Conservation (phyloP, 2,888 invertebrate genomes). For the Temnothorax unifasciatus region DNA sequence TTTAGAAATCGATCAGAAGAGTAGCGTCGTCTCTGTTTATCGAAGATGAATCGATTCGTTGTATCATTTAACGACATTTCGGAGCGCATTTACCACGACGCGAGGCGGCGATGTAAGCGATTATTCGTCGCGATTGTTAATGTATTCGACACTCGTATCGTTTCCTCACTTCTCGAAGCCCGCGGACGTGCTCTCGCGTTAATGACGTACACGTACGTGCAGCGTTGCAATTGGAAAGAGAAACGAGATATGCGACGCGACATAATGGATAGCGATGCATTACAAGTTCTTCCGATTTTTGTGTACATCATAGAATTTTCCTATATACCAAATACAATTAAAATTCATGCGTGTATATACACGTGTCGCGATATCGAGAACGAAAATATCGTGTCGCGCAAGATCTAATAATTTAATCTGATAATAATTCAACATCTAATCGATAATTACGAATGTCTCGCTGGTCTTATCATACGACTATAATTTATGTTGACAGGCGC, state of each 20-base stretch:
- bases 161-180: conserved; percentile 37
- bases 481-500: conserved; percentile 40
- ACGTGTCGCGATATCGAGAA: not conserved
- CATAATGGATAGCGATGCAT: conserved; percentile 16
- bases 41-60: conserved; percentile 60
- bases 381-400: conserved; percentile 1
- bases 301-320: not conserved
- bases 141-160: conserved; percentile 51
- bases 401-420: conserved; percentile 22
- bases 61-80: conserved; percentile 59
- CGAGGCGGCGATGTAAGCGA: not conserved
- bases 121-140: conserved; percentile 40
- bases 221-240: conserved; percentile 24
- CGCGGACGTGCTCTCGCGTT: conserved; percentile 45
- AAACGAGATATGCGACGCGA: conserved; percentile 23
- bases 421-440: conserved; percentile 34
- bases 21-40: conserved; percentile 74
- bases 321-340: not conserved
- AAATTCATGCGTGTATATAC: not conserved
- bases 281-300: not conserved
- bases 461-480: conserved; percentile 6
- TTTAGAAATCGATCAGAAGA: conserved; percentile 82
- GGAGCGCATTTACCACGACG: conserved; percentile 1
- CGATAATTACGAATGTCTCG: conserved; percentile 40
- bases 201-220: conserved; percentile 27